These are phyloP conservation scores for Corythornis vintsioides DNA, from an alignment of 2,113 vertebrate species.

Conservation along the genomic window DNA sequence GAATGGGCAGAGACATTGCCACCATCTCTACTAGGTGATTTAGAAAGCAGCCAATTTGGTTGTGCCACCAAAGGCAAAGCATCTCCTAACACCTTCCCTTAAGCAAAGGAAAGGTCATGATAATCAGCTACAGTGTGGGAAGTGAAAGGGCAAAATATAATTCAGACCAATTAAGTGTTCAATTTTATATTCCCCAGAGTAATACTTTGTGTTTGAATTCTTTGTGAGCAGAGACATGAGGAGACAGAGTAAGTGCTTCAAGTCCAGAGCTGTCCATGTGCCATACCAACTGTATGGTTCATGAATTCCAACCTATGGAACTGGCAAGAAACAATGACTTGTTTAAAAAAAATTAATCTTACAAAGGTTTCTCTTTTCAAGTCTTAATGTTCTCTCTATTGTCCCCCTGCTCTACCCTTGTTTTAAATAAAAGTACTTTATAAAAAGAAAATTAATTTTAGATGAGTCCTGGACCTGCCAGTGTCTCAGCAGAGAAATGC, in stretches of 20 bases:
- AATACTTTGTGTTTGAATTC: background rate
- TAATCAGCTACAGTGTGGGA: background rate
- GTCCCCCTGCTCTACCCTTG: background rate
- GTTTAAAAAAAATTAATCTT: background rate
- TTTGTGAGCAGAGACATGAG: background rate
- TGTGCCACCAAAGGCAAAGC: background rate
- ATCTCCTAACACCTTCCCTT: background rate
- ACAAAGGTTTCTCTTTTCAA: background rate
- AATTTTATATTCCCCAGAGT: background rate
- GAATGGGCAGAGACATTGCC: background rate
- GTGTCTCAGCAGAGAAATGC: background rate
- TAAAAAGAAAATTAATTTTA: background rate
- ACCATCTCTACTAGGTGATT: background rate
- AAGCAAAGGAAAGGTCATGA: background rate
- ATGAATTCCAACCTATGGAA: background rate
- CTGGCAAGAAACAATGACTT: background rate
- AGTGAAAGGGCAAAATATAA: background rate
- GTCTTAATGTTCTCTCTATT: background rate
- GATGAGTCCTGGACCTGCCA: accelerated
- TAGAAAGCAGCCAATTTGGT: background rate
- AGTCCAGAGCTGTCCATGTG: background rate
- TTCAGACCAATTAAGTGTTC: background rate
- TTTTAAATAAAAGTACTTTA: background rate
- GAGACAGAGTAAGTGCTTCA: background rate
- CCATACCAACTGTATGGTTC: background rate